A percentile compares a stretch with the other conserved stretches of the same genome.
Conservation (phyloP, 2,113 vertebrate species). For the Myotis brandtii region DNA sequence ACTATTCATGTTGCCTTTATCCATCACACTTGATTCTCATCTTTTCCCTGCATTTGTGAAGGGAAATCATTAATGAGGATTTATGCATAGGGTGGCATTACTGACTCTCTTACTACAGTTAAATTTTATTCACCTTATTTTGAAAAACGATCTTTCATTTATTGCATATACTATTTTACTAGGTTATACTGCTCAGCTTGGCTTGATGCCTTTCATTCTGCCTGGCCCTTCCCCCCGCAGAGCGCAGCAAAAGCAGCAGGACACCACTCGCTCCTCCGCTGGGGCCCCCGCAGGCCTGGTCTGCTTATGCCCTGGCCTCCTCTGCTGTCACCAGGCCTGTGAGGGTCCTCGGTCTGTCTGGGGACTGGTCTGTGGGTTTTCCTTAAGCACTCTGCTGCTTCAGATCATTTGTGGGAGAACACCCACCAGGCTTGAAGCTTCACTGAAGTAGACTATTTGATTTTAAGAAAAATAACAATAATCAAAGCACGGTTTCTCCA, state of each 20-base stretch:
- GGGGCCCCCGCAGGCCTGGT: rapidly evolving
- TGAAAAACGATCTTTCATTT: background rate
- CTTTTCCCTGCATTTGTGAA: background rate
- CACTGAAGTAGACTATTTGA: background rate
- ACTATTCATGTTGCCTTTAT: background rate
- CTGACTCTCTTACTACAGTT: background rate
- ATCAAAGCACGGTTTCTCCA: background rate
- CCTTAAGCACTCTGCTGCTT: background rate
- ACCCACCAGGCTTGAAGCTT: background rate
- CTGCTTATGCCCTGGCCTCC: background rate
- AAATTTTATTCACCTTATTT: background rate
- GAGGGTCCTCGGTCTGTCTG: no score
- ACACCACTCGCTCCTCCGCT: background rate
- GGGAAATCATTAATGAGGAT: background rate
- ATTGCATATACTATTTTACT: background rate
- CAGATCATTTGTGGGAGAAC: background rate
- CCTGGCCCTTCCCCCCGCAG: background rate
- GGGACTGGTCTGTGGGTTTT: background rate
- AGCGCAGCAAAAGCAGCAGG: background rate
- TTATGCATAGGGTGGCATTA: background rate
- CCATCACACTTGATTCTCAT: background rate
- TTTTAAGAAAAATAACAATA: background rate
- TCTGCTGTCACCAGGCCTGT: background rate
- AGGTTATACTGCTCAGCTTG: background rate
- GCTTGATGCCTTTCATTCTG: background rate